Percentiles rank a stretch among this genome's conserved stretches.
Conservation (phyloP, 2,797 vertebrate species). For the Philypnodon macrostomus region DNA sequence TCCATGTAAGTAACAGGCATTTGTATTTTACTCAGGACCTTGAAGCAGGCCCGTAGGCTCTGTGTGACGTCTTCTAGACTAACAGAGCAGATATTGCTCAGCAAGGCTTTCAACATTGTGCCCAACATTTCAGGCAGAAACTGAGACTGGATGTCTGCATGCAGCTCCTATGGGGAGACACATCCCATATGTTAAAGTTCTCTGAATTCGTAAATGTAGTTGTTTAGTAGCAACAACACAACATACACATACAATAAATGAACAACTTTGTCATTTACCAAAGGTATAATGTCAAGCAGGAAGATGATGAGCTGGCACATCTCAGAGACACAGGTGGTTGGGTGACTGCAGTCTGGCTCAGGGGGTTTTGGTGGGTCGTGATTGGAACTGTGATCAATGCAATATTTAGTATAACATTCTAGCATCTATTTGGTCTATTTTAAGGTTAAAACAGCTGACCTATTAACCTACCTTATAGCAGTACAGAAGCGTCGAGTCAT, state of each 20-base stretch:
- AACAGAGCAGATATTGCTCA: conserved; percentile 74
- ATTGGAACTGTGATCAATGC: conserved; percentile 40
- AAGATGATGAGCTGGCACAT: conserved; percentile 89
- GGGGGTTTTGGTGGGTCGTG: conserved; percentile 39
- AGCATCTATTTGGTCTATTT: too few species aligned
- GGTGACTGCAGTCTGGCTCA: conserved; percentile 56
- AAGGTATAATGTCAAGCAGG: conserved; percentile 91
- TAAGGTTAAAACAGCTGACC: too few species aligned
- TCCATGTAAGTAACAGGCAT: conserved; percentile 94
- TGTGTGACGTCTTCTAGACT: conserved; percentile 86
- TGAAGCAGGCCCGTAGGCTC: conserved; percentile 87
- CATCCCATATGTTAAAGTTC: not conserved
- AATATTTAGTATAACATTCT: too few species aligned
- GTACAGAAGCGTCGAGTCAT: conserved; percentile 86
- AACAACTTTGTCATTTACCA: conserved; percentile 81
- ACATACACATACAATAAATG: too few species aligned
- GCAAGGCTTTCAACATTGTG: conserved; percentile 82
- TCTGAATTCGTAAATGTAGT: too few species aligned
- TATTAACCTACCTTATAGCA: conserved; percentile 88
- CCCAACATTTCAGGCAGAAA: conserved; percentile 92
- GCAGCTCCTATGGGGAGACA: conserved; percentile 83
- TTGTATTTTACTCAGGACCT: conserved; percentile 94
- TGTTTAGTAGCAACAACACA: too few species aligned
- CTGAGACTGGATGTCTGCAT: conserved; percentile 91
- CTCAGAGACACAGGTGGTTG: conserved; percentile 80